These are phyloP conservation scores for Neodontobutis hainanensis DNA, from an alignment of 2,113 vertebrate genomes.

Conservation along the genomic window DNA sequence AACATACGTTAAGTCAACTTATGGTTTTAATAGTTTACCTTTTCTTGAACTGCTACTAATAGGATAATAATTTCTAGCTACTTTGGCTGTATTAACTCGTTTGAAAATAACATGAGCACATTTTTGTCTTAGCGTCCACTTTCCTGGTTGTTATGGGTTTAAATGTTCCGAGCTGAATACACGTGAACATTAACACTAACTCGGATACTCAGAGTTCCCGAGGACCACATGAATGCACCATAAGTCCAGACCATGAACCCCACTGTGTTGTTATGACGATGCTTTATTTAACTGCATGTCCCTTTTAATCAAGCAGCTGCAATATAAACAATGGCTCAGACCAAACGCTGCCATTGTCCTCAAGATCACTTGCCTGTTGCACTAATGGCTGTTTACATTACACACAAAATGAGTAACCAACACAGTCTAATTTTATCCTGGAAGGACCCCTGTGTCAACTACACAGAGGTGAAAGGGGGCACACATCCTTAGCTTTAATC, in stretches of 20 bases:
- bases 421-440: conserved; percentile 68
- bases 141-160: too few species aligned
- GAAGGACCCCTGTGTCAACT: conserved; percentile 60
- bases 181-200: too few species aligned
- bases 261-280: conserved; percentile 43
- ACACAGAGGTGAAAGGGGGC: conserved; percentile 27
- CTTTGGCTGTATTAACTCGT: too few species aligned
- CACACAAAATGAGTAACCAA: conserved; percentile 63
- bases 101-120: too few species aligned
- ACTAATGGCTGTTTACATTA: conserved; percentile 70
- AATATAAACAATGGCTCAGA: conserved; percentile 59
- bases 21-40: conserved; percentile 50
- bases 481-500: conserved; percentile 66
- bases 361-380: conserved; percentile 63
- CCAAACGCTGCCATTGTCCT: conserved; percentile 44
- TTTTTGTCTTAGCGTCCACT: too few species aligned
- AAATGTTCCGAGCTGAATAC: too few species aligned
- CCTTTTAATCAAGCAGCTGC: conserved; percentile 60
- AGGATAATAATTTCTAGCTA: too few species aligned
- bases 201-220: too few species aligned
- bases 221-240: too few species aligned
- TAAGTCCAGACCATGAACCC: conserved; percentile 39
- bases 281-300: conserved; percentile 45
- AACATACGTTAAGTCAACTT: too few species aligned
- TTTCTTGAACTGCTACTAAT: too few species aligned